Evolutionary conservation across 1,140 invertebrate genomes (phyloP).

Genomic region (Trichonephila clavata): DNA sequence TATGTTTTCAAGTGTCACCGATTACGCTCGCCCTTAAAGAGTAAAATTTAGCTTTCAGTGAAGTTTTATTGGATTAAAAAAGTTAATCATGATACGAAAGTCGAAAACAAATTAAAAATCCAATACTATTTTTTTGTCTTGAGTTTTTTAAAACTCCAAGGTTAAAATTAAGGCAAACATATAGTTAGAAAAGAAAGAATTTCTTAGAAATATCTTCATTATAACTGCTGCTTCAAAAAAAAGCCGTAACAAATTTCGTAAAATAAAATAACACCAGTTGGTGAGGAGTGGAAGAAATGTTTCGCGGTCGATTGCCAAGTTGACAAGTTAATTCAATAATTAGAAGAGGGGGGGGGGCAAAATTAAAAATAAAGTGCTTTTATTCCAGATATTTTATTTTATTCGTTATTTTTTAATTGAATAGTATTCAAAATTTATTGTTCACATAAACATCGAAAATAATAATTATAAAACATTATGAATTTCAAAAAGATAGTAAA

Average conservation of each 20-base stretch:
- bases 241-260: background rate
- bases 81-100: background rate
- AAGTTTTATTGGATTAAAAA: background rate
- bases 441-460: too few relatives aligned
- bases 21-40: background rate
- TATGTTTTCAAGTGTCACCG: background rate
- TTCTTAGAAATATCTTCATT: background rate
- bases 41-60: background rate
- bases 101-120: background rate
- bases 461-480: too few relatives aligned
- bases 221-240: background rate
- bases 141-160: background rate
- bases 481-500: too few relatives aligned
- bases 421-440: too few relatives aligned
- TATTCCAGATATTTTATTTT: too few relatives aligned
- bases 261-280: background rate
- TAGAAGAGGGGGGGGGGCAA: background rate
- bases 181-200: background rate
- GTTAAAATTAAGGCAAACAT: background rate
- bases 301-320: background rate
- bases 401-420: too few relatives aligned
- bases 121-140: background rate
- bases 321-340: background rate
- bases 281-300: background rate
- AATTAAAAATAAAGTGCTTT: too few relatives aligned